phyloP scores from a whole-genome alignment of 2,888 invertebrate genomes.

The Calephelis perditalis region DNA sequence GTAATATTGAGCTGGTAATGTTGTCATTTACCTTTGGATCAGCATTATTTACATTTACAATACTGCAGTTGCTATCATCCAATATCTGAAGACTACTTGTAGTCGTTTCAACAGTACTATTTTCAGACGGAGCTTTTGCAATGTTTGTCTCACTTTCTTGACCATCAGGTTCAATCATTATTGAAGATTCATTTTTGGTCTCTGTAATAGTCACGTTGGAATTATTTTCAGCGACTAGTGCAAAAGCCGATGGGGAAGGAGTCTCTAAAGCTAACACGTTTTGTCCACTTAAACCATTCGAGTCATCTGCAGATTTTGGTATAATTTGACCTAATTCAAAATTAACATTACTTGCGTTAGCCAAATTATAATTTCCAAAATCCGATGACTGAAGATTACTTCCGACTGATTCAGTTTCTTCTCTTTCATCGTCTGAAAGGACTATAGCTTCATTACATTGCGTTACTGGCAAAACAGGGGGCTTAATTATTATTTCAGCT shows the following conservation, averaged over 20 bases:
- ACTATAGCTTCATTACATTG: background rate
- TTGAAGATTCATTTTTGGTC: background rate
- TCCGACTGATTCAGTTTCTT: background rate
- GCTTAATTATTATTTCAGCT: background rate
- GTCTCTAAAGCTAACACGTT: background rate
- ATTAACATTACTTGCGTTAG: background rate
- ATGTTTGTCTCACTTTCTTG: background rate
- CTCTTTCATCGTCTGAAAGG: background rate
- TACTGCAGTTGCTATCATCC: too few relatives aligned
- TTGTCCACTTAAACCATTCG: background rate
- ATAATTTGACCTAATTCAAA: background rate
- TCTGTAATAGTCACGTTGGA: too few relatives aligned
- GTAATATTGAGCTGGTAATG: background rate
- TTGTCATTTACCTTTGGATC: background rate
- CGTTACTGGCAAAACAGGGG: background rate
- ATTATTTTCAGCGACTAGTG: background rate
- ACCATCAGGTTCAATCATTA: background rate
- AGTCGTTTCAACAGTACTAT: background rate
- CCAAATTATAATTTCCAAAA: background rate
- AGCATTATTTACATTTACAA: background rate
- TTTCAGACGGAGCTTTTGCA: background rate
- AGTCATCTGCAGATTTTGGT: background rate
- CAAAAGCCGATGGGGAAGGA: background rate
- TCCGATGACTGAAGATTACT: background rate
- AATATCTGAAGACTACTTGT: too few relatives aligned